Conservation (phyloP, 1,140 invertebrate genomes). For the Hypsibius dujardini region DNA sequence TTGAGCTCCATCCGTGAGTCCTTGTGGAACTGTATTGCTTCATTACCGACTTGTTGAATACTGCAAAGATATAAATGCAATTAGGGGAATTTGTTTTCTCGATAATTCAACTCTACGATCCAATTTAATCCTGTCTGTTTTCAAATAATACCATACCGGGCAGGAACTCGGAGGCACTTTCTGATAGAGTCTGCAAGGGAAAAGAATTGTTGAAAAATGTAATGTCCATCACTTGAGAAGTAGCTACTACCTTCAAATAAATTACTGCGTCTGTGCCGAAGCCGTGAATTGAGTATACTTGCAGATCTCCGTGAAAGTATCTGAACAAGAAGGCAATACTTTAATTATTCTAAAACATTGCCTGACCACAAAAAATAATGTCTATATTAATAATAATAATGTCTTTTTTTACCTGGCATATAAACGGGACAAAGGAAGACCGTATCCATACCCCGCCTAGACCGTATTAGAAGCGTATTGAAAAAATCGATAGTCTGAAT, state of each 20-base stretch:
- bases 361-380: conserved; percentile 46
- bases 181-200: conserved; percentile 55
- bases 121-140: no score
- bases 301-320: not conserved
- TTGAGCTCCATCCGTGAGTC: not conserved
- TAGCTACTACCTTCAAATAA: not conserved
- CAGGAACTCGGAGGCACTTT: conserved; percentile 83
- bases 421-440: conserved; percentile 78
- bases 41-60: conserved; percentile 85
- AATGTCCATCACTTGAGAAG: not conserved
- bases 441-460: conserved; percentile 77
- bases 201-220: no score
- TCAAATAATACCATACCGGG: conserved; percentile 34
- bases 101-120: no score
- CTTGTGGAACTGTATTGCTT: conserved; percentile 61
- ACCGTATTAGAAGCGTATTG: conserved; percentile 19
- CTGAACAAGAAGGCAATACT: conserved; percentile 48
- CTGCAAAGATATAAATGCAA: conserved; percentile 25
- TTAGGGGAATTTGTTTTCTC: no score
- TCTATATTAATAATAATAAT: conserved; percentile 87
- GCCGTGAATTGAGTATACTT: no score
- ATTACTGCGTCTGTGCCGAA: no score
- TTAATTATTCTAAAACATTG: conserved; percentile 63
- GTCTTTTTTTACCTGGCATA: conserved; percentile 47
- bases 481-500: no score